These are phyloP conservation scores for Chymomyza caudatula DNA, from an alignment of 2,888 invertebrate species.

Conservation along the genomic window DNA sequence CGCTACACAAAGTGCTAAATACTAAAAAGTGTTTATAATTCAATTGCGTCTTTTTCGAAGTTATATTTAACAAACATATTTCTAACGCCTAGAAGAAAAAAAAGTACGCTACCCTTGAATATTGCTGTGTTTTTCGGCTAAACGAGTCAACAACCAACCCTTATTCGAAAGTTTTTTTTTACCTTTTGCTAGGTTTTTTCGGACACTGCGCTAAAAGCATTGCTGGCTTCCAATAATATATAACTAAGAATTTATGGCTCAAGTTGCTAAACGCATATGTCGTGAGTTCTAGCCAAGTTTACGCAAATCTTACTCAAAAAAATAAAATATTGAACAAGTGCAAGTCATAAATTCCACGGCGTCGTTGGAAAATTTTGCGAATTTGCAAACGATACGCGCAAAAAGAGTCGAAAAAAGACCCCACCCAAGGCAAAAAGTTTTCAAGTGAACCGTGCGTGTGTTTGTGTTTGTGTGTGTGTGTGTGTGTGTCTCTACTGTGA, in stretches of 20 bases:
- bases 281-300: conserved; percentile 33
- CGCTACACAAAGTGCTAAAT: not conserved
- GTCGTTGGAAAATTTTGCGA: conserved; percentile 26
- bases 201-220: not conserved
- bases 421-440: conserved; percentile 60
- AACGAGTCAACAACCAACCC: conserved; percentile 40
- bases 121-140: conserved; percentile 1
- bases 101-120: conserved; percentile 29
- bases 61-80: not conserved
- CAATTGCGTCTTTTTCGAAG: not conserved
- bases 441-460: conserved; percentile 51
- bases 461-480: conserved; percentile 14
- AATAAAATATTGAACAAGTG: not conserved
- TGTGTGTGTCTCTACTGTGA: conserved; percentile 6
- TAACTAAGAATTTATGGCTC: not conserved
- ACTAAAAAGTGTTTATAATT: too few species aligned
- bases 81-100: not conserved
- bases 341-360: conserved; percentile 19
- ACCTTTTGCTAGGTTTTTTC: conserved; percentile 23
- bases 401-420: conserved; percentile 34
- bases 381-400: conserved; percentile 4
- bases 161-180: conserved; percentile 22
- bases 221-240: not conserved
- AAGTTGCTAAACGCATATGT: not conserved
- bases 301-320: conserved; percentile 1